A percentile compares a stretch with the other conserved stretches of the same genome.
These are phyloP conservation scores for Pachycephala philippinensis DNA, from an alignment of 2,113 vertebrate genomes.

Conservation along the genomic window DNA sequence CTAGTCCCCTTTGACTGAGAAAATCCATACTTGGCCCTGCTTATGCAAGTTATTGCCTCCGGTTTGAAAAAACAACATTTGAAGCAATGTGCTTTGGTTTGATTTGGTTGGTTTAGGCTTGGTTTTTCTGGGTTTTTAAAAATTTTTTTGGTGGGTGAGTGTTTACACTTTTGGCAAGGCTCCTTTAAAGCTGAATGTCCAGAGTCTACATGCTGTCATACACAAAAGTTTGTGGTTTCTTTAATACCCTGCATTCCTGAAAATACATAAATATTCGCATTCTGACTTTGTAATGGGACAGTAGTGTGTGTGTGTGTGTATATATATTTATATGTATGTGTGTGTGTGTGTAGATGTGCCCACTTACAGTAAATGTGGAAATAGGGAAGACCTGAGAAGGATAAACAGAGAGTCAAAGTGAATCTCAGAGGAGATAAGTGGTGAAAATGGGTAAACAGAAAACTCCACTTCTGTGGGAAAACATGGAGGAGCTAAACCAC, in stretches of 20 bases:
- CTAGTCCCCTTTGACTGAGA: not conserved
- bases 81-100: not conserved
- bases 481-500: slow-evolving; percentile 68
- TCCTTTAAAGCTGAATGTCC: not conserved
- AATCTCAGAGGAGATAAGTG: slow-evolving; percentile 33
- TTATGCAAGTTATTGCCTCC: not conserved
- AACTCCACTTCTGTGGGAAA: slow-evolving; percentile 70
- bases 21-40: not conserved
- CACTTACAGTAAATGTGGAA: not conserved
- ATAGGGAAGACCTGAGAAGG: not conserved
- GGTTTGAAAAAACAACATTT: not conserved
- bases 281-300: not conserved
- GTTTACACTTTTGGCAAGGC: not conserved
- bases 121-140: not conserved
- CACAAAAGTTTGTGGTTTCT: not conserved
- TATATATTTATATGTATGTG: fast-evolving
- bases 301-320: not conserved
- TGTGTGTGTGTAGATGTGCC: not conserved
- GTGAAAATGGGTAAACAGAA: slow-evolving; percentile 54
- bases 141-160: not conserved
- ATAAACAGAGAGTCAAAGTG: not conserved
- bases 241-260: not conserved
- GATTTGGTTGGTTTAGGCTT: not conserved
- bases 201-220: not conserved
- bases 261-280: not conserved